Percentiles rank a stretch among this genome's conserved stretches.
phyloP scores from a whole-genome alignment of 2,888 invertebrate genomes.

The Ormyrus nitidulus region DNA sequence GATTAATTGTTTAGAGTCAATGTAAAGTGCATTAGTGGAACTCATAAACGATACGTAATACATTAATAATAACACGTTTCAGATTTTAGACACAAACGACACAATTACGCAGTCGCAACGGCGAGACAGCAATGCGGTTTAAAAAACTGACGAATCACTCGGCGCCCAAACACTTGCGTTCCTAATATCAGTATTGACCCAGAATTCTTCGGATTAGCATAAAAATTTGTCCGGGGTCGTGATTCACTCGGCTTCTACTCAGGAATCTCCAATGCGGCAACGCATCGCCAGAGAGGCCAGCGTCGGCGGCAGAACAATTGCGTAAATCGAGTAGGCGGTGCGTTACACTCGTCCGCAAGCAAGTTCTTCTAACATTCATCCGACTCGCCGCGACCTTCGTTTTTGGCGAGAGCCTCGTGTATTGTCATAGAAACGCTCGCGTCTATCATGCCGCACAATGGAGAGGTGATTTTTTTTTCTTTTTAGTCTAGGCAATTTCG shows the following conservation, averaged over 20 bases:
- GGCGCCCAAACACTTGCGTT: too few species aligned
- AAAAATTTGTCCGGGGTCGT: conserved; percentile 40
- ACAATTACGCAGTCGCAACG: too few species aligned
- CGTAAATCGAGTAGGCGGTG: conserved; percentile 46
- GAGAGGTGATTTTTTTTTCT: conserved; percentile 5
- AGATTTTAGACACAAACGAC: too few species aligned
- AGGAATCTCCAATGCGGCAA: conserved; percentile 15
- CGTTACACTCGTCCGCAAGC: neutral
- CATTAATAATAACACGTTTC: too few species aligned
- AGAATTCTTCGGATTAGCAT: conserved; percentile 35
- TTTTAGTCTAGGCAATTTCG: conserved; percentile 20
- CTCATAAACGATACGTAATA: too few species aligned
- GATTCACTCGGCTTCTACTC: conserved; percentile 43
- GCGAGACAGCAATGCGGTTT: too few species aligned
- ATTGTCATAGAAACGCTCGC: conserved; percentile 9
- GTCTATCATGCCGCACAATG: conserved; percentile 12
- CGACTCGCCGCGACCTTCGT: conserved; percentile 10
- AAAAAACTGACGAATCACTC: too few species aligned
- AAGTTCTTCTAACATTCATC: neutral
- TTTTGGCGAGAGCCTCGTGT: conserved; percentile 10
- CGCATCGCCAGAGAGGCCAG: neutral
- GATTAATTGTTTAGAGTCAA: too few species aligned
- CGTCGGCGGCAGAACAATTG: conserved; percentile 20
- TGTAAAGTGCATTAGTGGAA: too few species aligned
- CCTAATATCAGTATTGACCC: conserved; percentile 28